Conservation (phyloP, 2,888 invertebrate species). For the Clivina fossor region DNA sequence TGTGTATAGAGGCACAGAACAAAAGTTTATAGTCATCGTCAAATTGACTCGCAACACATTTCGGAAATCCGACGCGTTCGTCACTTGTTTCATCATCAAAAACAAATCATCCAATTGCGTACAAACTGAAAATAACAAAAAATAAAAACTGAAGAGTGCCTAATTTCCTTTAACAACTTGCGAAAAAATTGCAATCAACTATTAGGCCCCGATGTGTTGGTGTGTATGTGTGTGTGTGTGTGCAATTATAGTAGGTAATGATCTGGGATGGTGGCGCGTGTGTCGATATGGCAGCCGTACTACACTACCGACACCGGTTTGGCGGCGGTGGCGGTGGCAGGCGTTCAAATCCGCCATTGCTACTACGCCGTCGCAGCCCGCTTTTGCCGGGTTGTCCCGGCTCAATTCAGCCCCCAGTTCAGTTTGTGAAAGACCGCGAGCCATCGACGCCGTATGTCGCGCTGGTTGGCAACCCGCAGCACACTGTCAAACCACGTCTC, state of each 20-base stretch:
- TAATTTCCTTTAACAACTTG: slow-evolving; percentile 33
- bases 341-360: slow-evolving; percentile 13
- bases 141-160: slow-evolving; percentile 12
- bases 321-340: slow-evolving; percentile 6
- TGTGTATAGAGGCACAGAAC: too few species aligned
- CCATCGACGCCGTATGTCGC: slow-evolving; percentile 12
- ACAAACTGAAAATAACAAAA: too few species aligned
- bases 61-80: too few species aligned
- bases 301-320: background rate
- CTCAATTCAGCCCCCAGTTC: slow-evolving; percentile 35
- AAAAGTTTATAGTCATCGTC: too few species aligned
- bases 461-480: slow-evolving; percentile 16
- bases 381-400: slow-evolving; percentile 33
- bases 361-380: slow-evolving; percentile 29
- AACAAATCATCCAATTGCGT: too few species aligned
- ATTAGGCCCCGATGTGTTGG: too few species aligned
- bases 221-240: too few species aligned
- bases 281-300: background rate
- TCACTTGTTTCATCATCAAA: too few species aligned
- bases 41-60: too few species aligned
- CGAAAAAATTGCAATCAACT: slow-evolving; percentile 32
- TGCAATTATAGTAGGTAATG: slow-evolving; percentile 31
- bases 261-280: too few species aligned
- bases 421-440: slow-evolving; percentile 24
- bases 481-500: too few species aligned